phyloP scores from a whole-genome alignment of 2,797 vertebrate species.

The Sphenodon punctatus region DNA sequence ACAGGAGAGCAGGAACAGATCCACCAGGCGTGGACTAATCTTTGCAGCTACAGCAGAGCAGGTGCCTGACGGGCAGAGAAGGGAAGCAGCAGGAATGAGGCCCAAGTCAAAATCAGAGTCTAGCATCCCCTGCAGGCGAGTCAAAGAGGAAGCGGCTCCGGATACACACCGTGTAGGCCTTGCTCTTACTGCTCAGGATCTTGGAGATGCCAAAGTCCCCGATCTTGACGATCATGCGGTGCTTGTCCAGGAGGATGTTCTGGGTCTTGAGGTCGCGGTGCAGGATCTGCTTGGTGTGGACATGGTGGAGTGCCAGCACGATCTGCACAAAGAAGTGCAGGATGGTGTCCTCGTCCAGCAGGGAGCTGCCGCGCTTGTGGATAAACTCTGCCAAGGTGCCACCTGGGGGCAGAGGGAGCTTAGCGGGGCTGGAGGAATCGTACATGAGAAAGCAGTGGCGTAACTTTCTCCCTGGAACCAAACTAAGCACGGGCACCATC shows the following conservation, averaged over 20 bases:
- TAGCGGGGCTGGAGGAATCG: not conserved
- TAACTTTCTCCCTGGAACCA: too few relatives aligned
- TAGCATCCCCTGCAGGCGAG: too few relatives aligned
- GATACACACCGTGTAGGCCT: conserved; percentile 91
- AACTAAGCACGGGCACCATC: not conserved
- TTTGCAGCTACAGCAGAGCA: too few relatives aligned
- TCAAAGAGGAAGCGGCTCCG: too few relatives aligned
- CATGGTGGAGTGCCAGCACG: conserved; percentile 92
- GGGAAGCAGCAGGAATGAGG: too few relatives aligned
- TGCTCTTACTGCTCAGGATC: conserved; percentile 99
- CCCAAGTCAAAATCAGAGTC: too few relatives aligned
- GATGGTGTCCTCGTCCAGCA: conserved; percentile 97
- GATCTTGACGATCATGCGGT: conserved; percentile 96
- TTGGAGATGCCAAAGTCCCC: conserved; percentile 99
- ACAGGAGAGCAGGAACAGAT: not conserved
- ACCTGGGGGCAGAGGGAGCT: conserved; percentile 69
- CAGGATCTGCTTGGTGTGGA: conserved; percentile 96
- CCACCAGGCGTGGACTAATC: conserved; percentile 3
- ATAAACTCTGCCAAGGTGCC: conserved; percentile 97
- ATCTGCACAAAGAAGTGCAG: conserved; percentile 99
- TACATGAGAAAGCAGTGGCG: rapidly evolving
- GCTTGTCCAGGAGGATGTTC: conserved; percentile 97
- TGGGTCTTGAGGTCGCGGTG: conserved; percentile 98
- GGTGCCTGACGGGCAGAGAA: too few relatives aligned
- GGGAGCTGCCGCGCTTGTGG: conserved; percentile 95